A percentile compares a stretch with the other conserved stretches of the same genome.
phyloP scores from a whole-genome alignment of 1,140 invertebrate genomes.

The Centruroides sculpturatus region DNA sequence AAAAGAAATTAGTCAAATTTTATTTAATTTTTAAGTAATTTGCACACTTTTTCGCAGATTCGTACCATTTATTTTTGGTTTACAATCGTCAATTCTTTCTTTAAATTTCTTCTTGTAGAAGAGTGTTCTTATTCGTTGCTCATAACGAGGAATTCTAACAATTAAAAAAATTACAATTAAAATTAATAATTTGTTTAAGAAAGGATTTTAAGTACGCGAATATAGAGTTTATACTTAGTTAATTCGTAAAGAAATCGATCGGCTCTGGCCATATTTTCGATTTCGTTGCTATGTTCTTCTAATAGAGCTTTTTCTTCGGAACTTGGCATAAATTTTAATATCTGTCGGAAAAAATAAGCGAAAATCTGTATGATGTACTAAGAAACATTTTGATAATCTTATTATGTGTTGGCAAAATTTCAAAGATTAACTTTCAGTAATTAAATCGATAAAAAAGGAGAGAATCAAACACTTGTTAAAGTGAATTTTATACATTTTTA shows the following conservation, averaged over 20 bases:
- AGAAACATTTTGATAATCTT: not conserved
- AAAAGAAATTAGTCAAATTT: not conserved
- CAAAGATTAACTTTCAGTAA: not conserved
- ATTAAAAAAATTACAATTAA: not conserved
- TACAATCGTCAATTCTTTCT: slow-evolving; percentile 66
- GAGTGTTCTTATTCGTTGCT: slow-evolving; percentile 75
- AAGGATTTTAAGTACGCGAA: not conserved
- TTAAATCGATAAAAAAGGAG: not conserved
- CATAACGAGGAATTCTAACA: slow-evolving; percentile 71
- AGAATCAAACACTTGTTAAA: not conserved
- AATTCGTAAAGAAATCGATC: slow-evolving; percentile 94
- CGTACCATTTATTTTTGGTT: slow-evolving; percentile 44
- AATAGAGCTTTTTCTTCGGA: slow-evolving; percentile 78
- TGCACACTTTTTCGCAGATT: not conserved
- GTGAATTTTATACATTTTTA: no score
- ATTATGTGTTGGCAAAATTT: not conserved
- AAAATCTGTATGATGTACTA: not conserved
- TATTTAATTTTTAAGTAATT: no score
- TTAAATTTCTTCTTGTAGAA: slow-evolving; percentile 92
- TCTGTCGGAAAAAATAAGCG: slow-evolving; percentile 28
- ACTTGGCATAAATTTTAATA: slow-evolving; percentile 89
- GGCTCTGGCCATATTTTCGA: slow-evolving; percentile 76
- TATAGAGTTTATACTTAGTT: slow-evolving; percentile 27
- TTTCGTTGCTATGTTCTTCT: slow-evolving; percentile 81
- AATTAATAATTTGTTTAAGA: not conserved